Conservation (phyloP, 2,888 invertebrate species). For the Argyresthia albistria region DNA sequence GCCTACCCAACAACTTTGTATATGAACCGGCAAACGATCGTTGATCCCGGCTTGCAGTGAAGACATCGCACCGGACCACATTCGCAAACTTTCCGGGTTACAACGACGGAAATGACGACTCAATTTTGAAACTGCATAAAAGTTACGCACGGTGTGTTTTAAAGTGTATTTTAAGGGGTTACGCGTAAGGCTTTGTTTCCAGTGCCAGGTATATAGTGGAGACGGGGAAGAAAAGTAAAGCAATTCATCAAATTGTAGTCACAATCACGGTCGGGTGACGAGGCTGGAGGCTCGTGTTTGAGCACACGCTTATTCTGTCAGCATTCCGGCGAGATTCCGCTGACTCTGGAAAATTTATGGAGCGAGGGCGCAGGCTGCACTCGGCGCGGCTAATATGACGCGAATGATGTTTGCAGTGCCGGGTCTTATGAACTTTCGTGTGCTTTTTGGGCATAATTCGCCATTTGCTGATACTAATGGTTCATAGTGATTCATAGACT, state of each 20-base stretch:
- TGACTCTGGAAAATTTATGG: slow-evolving; percentile 39
- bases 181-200: slow-evolving; percentile 4
- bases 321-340: slow-evolving; percentile 29
- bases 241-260: slow-evolving; percentile 53
- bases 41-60: background rate
- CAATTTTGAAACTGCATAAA: background rate
- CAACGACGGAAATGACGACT: background rate
- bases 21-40: background rate
- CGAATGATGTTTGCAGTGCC: background rate
- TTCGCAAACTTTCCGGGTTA: background rate
- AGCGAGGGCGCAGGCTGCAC: slow-evolving; percentile 31
- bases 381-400: background rate
- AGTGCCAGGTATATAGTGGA: slow-evolving; percentile 7
- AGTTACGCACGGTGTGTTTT: background rate
- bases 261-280: slow-evolving; percentile 47
- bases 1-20: background rate
- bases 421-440: background rate
- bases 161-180: slow-evolving; percentile 7
- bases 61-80: too few relatives aligned
- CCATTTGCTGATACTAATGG: too few relatives aligned
- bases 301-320: slow-evolving; percentile 22
- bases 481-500: too few relatives aligned
- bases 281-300: slow-evolving; percentile 26
- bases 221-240: slow-evolving; percentile 34
- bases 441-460: background rate